Evolutionary conservation across 1,140 invertebrate genomes (phyloP).

Genomic region (Bombus polaris): DNA sequence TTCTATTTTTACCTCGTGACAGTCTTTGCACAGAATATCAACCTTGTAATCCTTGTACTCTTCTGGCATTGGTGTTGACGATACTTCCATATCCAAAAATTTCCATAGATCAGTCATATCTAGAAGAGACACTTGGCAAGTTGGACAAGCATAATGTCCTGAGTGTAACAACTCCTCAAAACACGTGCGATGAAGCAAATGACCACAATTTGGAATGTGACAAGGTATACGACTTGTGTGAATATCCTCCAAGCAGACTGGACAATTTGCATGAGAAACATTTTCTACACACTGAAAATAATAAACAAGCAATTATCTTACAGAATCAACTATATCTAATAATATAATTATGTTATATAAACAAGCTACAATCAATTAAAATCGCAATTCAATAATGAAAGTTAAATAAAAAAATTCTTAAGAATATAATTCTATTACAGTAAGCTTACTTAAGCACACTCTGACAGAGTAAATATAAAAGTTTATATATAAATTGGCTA

Average conservation of each 20-base stretch:
- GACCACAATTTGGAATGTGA: slow-evolving; percentile 93
- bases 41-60: slow-evolving; percentile 91
- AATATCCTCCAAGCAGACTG: slow-evolving; percentile 94
- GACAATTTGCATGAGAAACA: slow-evolving; percentile 92
- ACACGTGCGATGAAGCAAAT: slow-evolving; percentile 91
- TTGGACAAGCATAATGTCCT: slow-evolving; percentile 93
- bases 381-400: not conserved
- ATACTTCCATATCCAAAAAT: slow-evolving; percentile 91
- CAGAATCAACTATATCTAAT: not conserved
- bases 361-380: too few species aligned
- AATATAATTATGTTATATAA: not conserved
- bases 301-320: not conserved
- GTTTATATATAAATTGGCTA: not conserved
- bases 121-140: slow-evolving; percentile 92
- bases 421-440: not conserved
- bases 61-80: slow-evolving; percentile 90
- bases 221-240: slow-evolving; percentile 93
- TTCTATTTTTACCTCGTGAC: slow-evolving; percentile 87
- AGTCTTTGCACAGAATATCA: slow-evolving; percentile 93
- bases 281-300: slow-evolving; percentile 91
- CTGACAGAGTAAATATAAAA: not conserved
- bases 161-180: slow-evolving; percentile 90
- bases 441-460: not conserved
- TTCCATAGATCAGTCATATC: slow-evolving; percentile 93
- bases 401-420: not conserved